Base-by-base conservation (phyloP, 2,888 invertebrate species). In the Ceramica pisi region DNA sequence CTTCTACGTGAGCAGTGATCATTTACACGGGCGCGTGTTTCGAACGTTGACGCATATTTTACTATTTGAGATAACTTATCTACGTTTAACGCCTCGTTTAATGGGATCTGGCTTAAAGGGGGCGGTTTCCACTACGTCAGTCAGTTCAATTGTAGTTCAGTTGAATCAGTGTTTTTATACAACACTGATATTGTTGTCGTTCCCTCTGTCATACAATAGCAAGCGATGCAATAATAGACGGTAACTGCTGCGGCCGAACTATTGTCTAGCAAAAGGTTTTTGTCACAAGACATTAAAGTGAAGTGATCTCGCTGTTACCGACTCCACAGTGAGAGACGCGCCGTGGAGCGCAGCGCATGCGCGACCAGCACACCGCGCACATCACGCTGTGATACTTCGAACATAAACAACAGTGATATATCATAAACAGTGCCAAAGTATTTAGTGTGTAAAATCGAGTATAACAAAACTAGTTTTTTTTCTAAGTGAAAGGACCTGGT, bases 281-380 rank as follows among this genome's bases (percentile, higher is more conserved):
- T 81, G 86, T 84, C 81, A 86, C 75, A 76, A 78, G 76, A 77
- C 79, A 72, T 80, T 76, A 77, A 59, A 79, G 79, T 84, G 85
- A 83, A 83, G 86, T 88, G 90, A 91, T 91, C 92, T 91, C 83
- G 85, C 81, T 67, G 84, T 79, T 78, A 73, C 82, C 68, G 80
- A 73, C 71, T 78, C 77, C 84, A 85, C 91, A 94, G 94, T 94
- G 88, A 93, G 90, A 93, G 91, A 90, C 92, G 93, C 91, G 94
- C 92, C 85, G 90, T 88, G 87, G 92, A 92, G 92, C 93, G 92
- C 91, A 88, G 92, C 93, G 94, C 94, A 90, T 94, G 95, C 94
- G 93, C 90, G 80, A 55, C 67, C 66, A 75, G 46, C 83, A 81
- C 82, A 77, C 74, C 83, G 85, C 82, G 81, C 66, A 82, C 67